Evolutionary conservation across 35 echinoderm and acorn worm genomes (phyloP).

Genomic region (Apostichopus parvimensis): DNA sequence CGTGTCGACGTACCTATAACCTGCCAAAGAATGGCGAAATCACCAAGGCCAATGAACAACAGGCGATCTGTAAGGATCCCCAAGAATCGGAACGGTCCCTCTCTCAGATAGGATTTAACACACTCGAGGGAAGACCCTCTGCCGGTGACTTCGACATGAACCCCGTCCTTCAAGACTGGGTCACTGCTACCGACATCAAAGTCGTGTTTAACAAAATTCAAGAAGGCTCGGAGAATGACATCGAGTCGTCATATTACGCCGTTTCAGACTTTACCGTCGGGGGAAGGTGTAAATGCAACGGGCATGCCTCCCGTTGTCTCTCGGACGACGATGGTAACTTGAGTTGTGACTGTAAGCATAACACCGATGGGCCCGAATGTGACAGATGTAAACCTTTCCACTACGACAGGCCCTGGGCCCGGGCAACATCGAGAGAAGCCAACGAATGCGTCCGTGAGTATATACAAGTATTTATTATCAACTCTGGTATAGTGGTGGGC

Average conservation of each 20-base stretch:
- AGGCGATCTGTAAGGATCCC: slow-evolving; percentile 80
- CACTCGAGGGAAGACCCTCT: slow-evolving; percentile 88
- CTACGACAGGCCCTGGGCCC: slow-evolving; percentile 93
- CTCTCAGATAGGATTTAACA: slow-evolving; percentile 82
- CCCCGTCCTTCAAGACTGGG: slow-evolving; percentile 97
- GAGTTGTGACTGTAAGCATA: slow-evolving; percentile 90
- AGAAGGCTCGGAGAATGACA: slow-evolving; percentile 58
- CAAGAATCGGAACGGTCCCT: slow-evolving; percentile 64
- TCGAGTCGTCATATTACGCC: slow-evolving; percentile 89
- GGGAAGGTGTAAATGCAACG: slow-evolving; percentile 96
- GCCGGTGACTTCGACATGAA: slow-evolving; percentile 94
- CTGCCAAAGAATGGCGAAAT: slow-evolving; percentile 79
- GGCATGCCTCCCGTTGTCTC: slow-evolving; percentile 87
- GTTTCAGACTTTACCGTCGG: slow-evolving; percentile 95
- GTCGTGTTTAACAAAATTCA: slow-evolving; percentile 89
- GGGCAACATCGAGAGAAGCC: slow-evolving; percentile 89
- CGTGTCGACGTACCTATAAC: slow-evolving; percentile 84
- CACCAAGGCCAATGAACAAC: slow-evolving; percentile 88
- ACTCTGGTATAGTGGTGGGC: too few relatives aligned
- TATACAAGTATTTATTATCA: not conserved
- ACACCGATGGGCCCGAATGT: slow-evolving; percentile 92
- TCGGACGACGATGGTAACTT: slow-evolving; percentile 61
- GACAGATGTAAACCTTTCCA: slow-evolving; percentile 98
- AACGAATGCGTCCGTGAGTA: slow-evolving; percentile 99
- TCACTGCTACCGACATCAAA: slow-evolving; percentile 95